Evolutionary conservation across 2,113 vertebrate genomes (phyloP), one percentile per base, ranked within the genome.

Genomic region (Planiliza haematocheilus): DNA sequence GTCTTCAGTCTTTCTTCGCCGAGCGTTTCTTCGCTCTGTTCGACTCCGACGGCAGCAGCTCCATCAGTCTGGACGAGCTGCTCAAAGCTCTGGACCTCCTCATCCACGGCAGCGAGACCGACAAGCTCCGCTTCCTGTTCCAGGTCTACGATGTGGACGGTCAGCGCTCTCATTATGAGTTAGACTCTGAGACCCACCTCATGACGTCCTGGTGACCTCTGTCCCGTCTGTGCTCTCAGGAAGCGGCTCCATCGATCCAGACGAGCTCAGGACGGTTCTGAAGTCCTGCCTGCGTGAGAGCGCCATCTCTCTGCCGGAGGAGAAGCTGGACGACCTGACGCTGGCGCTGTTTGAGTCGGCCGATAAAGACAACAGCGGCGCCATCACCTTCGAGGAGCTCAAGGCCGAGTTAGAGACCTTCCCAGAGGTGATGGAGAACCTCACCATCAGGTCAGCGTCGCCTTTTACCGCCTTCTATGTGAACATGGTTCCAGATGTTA

Each of bases 331-430:
- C 1, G 95, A 94, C 70, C 87, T 98, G 74, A 96, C 95, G 0
- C 63, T 88, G 51, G 95, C 91, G 0, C 94, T 97, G 53, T 96
- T 98, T 0, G 94, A 97, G 89, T 96, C 95, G 0, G 95, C 95
- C 0, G 95, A 97, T 74, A 91, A 90, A 51, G 96, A 97, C 64
- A 82, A 48, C 84, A 96, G 94, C 0, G 95, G 96, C 8, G 88
- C 95, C 88, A 95, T 97, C 85, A 96, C 96, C 18, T 97, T 97
- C n/a, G 93, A 96, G 70, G 96, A 97, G 89, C 95, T 98, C 1
- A 92, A 77, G 18, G 92, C 93, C 0, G 94, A 97, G 85, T 92
- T 98, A 69, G 95, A 95, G 78, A 90, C 38, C 0, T 96, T 96
- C 59, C 96, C 96, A 0, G 96, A 95, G 37, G 94, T 97, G 60